Conservation (phyloP, 2,888 invertebrate genomes). For the Aporophyla nigra region DNA sequence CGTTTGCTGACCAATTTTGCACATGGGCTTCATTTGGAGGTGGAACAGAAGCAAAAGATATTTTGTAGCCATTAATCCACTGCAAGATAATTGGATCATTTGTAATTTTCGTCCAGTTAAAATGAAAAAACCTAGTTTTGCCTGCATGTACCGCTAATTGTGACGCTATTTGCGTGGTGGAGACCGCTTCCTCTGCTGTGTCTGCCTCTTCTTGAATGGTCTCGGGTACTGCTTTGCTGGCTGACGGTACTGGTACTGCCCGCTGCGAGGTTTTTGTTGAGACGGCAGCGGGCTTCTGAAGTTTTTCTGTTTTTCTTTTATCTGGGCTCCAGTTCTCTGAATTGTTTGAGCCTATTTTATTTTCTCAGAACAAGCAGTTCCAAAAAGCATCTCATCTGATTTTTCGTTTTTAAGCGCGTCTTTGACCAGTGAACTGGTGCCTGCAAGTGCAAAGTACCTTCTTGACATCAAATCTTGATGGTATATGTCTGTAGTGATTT, state of each 20-base stretch:
- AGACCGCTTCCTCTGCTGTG: background rate
- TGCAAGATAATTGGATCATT: constrained; percentile 5
- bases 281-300: background rate
- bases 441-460: background rate
- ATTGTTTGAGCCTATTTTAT: constrained; percentile 14
- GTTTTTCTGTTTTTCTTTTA: constrained; percentile 13
- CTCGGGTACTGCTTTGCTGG: constrained; percentile 6
- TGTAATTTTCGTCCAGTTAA: background rate
- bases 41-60: constrained; percentile 1
- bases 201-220: background rate
- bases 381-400: background rate
- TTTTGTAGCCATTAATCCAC: constrained; percentile 5
- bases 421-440: constrained; percentile 10
- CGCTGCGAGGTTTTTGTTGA: constrained; percentile 8
- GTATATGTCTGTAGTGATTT: background rate
- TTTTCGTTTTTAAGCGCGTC: background rate
- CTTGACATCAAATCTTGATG: background rate
- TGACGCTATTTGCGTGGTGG: too few species aligned
- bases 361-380: constrained; percentile 1
- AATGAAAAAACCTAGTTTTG: background rate
- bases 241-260: constrained; percentile 12
- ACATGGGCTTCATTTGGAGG: background rate
- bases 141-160: background rate
- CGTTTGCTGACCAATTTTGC: constrained; percentile 2
- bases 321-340: constrained; percentile 7